Evolutionary conservation across 1,140 invertebrate genomes (phyloP), one percentile per base, ranked within the genome.

Genomic region (Drosophila repleta): DNA sequence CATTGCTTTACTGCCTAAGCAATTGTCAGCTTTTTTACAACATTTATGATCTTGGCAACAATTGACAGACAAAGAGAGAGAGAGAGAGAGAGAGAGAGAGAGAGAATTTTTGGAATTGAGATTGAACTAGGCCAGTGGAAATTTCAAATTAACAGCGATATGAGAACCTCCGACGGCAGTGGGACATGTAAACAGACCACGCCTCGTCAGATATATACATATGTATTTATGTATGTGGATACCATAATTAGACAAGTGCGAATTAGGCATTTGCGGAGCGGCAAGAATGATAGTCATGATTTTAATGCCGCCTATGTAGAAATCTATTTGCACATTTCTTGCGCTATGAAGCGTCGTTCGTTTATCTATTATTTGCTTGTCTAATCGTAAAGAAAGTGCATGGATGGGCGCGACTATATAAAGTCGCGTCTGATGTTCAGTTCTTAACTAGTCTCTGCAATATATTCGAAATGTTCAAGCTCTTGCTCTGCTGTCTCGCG

Each of bases 311-410:
- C 49, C 35, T 49, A 51, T 65, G 53, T 74, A 84, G 73, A 84
- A 84, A 84, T 87, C 75, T 87, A 75, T 87, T 87, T 87, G 78
- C 82, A 87, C 82, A 81, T 74, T 84, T 84, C 63, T 80, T 80
- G 77, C 65, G 76, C 75, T 80, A 79, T 35, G 48, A 20, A 20
- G 39, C 21, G 32, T 18, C 49, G 52, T 63, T 75, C 83, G 71
- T 72, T 71, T 82, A 75, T 67, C 70, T 82, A 67, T 11, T 79
- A 72, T 84, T 76, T 83, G 62, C 75, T 46, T 68, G 55, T 63
- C 61, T 64, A 85, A 80, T 74, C 76, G 64, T 64, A 83, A 84
- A 69, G 76, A 82, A 81, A 83, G 62, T 70, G 43, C 43, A 21
- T 57, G 52, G 35, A 18, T 58, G 15, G 21, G 26, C 21, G 48